These are phyloP conservation scores for Plebejus anna DNA, from an alignment of 2,888 invertebrate species.

Conservation along the genomic window DNA sequence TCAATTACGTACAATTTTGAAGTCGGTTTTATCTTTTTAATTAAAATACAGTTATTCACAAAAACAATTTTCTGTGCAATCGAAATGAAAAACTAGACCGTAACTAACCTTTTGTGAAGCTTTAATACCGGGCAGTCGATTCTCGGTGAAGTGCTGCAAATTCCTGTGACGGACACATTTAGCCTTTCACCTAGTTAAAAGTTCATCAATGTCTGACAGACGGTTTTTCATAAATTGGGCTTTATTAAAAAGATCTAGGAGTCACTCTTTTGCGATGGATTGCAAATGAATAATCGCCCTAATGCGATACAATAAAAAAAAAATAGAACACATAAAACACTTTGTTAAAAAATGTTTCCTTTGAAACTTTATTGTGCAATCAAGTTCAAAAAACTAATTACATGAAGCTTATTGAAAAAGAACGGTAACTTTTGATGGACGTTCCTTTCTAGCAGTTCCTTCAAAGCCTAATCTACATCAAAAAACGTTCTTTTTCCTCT, in stretches of 20 bases:
- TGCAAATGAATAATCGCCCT: background rate
- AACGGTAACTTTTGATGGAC: background rate
- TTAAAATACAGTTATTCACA: no score
- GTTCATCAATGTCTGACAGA: background rate
- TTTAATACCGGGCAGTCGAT: constrained; percentile 3
- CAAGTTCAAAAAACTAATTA: constrained; percentile 1
- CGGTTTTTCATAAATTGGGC: background rate
- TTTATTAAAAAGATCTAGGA: background rate
- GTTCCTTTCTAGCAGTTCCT: background rate
- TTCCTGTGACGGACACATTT: background rate
- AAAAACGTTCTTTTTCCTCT: background rate
- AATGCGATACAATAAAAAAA: background rate
- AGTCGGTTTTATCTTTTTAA: no score
- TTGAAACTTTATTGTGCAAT: background rate
- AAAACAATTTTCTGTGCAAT: background rate
- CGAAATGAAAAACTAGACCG: background rate
- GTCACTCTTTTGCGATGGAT: background rate
- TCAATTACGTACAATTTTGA: no score
- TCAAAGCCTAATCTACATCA: background rate
- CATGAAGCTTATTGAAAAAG: background rate
- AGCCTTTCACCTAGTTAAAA: background rate
- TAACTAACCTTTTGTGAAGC: constrained; percentile 3
- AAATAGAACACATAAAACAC: background rate
- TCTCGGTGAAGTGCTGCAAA: background rate
- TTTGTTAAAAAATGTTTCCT: background rate